phyloP scores from a whole-genome alignment of 30 jellyfish, hydroid and myxozoan species.

The Clytia hemisphaerica region DNA sequence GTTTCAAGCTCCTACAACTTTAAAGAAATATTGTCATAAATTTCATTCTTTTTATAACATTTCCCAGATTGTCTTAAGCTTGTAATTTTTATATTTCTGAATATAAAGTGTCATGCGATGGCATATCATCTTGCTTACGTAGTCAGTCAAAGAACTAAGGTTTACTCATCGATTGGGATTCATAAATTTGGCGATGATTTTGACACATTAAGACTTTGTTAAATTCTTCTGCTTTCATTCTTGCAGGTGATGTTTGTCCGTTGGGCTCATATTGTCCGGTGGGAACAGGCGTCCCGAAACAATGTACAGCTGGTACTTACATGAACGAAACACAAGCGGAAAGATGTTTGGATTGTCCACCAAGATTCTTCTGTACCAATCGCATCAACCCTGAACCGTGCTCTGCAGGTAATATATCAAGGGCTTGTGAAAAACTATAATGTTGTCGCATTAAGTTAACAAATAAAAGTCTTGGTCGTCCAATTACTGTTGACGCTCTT shows the following conservation, averaged over 20 bases:
- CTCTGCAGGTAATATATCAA: conserved; percentile 62
- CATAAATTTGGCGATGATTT: too few relatives aligned
- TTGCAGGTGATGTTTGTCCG: conserved; percentile 26
- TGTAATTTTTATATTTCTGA: not conserved
- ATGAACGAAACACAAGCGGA: conserved; percentile 80
- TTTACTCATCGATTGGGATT: too few relatives aligned
- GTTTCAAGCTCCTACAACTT: too few relatives aligned
- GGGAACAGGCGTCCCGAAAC: conserved; percentile 84
- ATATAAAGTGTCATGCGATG: too few relatives aligned
- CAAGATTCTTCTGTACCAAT: conserved; percentile 58
- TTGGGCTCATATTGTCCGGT: conserved; percentile 79
- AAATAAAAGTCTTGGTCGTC: not conserved
- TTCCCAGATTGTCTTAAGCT: too few relatives aligned
- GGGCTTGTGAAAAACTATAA: too few relatives aligned
- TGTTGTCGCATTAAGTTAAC: not conserved
- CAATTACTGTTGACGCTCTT: not conserved
- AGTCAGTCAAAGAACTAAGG: too few relatives aligned
- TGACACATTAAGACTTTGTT: not conserved
- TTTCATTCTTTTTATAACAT: too few relatives aligned
- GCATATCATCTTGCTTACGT: too few relatives aligned
- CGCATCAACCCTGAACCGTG: conserved; percentile 61
- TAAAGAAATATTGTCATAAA: too few relatives aligned
- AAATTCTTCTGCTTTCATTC: not conserved
- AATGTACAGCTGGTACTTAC: conserved; percentile 68
- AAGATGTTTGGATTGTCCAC: conserved; percentile 69